A percentile compares a stretch with the other conserved stretches of the same genome.
Conservation (phyloP, 2,797 vertebrate species). For the Aselliscus stoliczkanus region DNA sequence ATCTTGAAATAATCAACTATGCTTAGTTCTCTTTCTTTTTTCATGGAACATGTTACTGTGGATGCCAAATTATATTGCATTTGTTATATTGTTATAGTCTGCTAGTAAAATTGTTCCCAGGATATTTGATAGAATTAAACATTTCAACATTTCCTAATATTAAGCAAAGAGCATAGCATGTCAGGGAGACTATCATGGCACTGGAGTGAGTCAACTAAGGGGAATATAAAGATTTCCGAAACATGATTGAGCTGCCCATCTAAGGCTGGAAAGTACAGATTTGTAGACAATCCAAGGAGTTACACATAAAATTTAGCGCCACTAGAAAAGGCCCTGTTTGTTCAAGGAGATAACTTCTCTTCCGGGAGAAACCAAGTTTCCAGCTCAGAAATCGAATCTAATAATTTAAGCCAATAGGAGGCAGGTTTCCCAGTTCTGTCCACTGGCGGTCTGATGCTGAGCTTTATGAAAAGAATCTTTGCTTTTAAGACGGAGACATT, state of each 20-base stretch:
- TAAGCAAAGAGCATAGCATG: background rate
- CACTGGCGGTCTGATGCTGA: background rate
- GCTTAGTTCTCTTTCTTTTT: background rate
- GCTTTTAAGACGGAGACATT: background rate
- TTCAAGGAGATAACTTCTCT: background rate
- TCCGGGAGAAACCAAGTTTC: background rate
- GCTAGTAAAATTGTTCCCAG: background rate
- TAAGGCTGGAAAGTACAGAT: background rate
- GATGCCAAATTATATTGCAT: background rate
- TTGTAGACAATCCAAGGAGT: background rate
- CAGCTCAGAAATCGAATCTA: background rate
- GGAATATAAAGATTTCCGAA: background rate
- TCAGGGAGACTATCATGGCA: background rate
- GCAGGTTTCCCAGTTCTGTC: background rate
- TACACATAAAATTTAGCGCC: background rate
- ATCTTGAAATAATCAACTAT: background rate
- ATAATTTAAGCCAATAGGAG: background rate
- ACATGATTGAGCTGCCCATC: background rate
- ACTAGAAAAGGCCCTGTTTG: background rate
- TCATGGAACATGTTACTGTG: background rate
- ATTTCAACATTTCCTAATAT: background rate
- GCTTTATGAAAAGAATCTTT: background rate
- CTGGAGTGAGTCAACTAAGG: background rate
- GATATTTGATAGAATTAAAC: background rate
- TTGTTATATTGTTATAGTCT: background rate